Base-by-base conservation (phyloP, 1,140 invertebrate species). In the Leptopilina clavipes region DNA sequence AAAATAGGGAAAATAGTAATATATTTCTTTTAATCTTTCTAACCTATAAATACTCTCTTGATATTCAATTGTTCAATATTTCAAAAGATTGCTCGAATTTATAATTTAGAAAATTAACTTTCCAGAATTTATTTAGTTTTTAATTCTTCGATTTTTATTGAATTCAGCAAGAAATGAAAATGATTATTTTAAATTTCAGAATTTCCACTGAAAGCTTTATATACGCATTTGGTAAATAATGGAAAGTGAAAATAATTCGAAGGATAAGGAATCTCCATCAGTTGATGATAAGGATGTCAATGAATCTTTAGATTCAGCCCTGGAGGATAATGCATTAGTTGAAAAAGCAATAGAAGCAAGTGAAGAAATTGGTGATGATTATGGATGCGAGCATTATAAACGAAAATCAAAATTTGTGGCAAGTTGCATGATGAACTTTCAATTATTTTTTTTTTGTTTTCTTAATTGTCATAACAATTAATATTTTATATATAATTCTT, bases 381-480 rank as follows among this genome's bases (percentile, higher is more conserved):
- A 88, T 56, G 95, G 95, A 52, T 96, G 95, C 88, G 92, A 93
- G 72, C 95, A 96, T 89, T 96, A 96, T 80, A 95, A 95, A 85
- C 92, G 95, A 83, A 93, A 94, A 84, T 95, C 94, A 5, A 95
- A 95, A 91, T 95, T 95, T 91, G 95, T 96, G 89, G 95, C 95
- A 90, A 93, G 93, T 73, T n/a, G n/a, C n/a, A n/a, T n/a, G n/a
- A n/a, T n/a, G n/a, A n/a, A n/a, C n/a, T n/a, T n/a, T 18, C 8
- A 3, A 17, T 43, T 73, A 5, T 22, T 12, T 10, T 48, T 72
- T 76, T 37, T 70, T 70, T 17, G 18, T 8, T 44, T 18, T 18
- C n/a, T n/a, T n/a, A 43, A 5, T 70, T 11, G 54, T 45, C 2
- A 14, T 31, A 40, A 25, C n/a, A n/a, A n/a, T n/a, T n/a, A n/a